phyloP scores from a whole-genome alignment of 2,888 invertebrate species.

The Pollenia labialis region DNA sequence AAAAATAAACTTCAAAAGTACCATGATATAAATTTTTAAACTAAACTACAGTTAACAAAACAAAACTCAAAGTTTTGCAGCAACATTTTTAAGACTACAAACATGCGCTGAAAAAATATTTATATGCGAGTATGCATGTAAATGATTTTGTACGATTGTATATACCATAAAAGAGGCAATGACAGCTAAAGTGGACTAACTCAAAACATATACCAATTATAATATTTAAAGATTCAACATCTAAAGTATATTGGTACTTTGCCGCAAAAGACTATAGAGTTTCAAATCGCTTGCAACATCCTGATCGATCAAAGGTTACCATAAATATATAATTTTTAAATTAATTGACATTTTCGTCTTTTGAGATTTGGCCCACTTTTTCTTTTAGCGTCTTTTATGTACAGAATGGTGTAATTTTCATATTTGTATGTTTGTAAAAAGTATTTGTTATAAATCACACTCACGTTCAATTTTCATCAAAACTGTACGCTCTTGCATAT shows the following conservation, averaged over 20 bases:
- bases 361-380: too few relatives aligned
- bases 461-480: constrained; percentile 87
- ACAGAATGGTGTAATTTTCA: not conserved
- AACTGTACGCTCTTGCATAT: constrained; percentile 85
- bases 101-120: not conserved
- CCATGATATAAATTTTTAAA: not conserved
- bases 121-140: not conserved
- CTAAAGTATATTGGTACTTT: too few relatives aligned
- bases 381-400: not conserved
- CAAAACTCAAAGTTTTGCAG: constrained; percentile 39
- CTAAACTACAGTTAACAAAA: constrained; percentile 6
- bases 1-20: not conserved
- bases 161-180: too few relatives aligned
- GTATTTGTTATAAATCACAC: constrained; percentile 78
- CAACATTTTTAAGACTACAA: not conserved
- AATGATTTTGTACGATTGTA: not conserved
- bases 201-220: too few relatives aligned
- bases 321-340: too few relatives aligned
- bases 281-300: too few relatives aligned
- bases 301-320: too few relatives aligned
- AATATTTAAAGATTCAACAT: too few relatives aligned
- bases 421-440: not conserved
- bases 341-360: too few relatives aligned
- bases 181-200: too few relatives aligned
- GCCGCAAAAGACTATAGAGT: too few relatives aligned